Evolutionary conservation across 2,888 invertebrate species (phyloP).

Genomic region (Prenolepis imparis): DNA sequence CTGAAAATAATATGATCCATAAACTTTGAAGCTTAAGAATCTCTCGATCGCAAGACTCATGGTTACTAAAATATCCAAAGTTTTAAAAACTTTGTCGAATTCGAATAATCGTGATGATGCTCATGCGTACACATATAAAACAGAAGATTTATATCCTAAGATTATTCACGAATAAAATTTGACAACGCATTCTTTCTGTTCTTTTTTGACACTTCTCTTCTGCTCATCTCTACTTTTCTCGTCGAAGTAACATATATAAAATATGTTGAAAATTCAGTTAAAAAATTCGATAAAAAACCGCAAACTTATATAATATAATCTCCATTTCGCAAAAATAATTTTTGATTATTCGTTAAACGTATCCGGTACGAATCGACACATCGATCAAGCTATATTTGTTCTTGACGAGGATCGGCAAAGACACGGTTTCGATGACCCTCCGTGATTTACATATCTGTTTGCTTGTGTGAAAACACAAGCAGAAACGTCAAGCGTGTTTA

Average conservation of each 20-base stretch:
- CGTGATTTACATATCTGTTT: constrained; percentile 43
- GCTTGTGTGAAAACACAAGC: constrained; percentile 32
- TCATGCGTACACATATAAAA: neutral
- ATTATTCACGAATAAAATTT: neutral
- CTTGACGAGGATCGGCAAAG: neutral
- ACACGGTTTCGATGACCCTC: neutral
- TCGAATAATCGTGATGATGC: neutral
- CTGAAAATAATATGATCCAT: constrained; percentile 1
- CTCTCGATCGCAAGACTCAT: neutral
- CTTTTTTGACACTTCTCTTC: neutral
- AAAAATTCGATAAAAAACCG: neutral
- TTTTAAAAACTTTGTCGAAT: neutral
- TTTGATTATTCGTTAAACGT: constrained; percentile 20
- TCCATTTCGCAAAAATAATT: constrained; percentile 13
- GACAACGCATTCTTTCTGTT: neutral
- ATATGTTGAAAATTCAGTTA: neutral
- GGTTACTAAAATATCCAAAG: constrained; percentile 12
- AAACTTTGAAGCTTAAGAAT: constrained; percentile 5
- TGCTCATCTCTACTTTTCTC: neutral
- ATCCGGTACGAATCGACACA: neutral
- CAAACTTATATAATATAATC: neutral
- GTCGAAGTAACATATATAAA: neutral
- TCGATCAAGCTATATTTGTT: constrained; percentile 17
- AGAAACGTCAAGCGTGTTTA: constrained; percentile 47
- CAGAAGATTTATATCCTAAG: neutral